phyloP scores from a whole-genome alignment of 1,140 invertebrate species.

The Drosophila pectinifera region DNA sequence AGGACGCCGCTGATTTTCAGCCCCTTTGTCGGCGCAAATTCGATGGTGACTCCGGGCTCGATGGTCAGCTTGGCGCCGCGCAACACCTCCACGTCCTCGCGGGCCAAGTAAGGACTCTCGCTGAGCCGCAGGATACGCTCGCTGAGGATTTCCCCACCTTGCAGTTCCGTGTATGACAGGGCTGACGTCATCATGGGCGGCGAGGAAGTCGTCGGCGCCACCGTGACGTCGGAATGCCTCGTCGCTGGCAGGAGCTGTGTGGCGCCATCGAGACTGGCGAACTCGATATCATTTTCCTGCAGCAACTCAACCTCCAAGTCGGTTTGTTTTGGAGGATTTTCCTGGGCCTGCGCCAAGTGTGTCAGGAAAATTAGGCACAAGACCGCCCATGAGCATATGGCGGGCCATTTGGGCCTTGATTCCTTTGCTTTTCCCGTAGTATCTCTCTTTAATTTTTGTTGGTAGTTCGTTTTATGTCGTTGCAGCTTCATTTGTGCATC shows the following conservation, averaged over 20 bases:
- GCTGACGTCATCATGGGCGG: conserved; percentile 68
- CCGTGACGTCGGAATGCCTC: conserved; percentile 59
- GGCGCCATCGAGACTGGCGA: conserved; percentile 83
- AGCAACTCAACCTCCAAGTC: conserved; percentile 59
- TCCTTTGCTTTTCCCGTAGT: conserved; percentile 11
- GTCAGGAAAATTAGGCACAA: conserved; percentile 58
- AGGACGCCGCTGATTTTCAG: conserved; percentile 95
- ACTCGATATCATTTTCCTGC: conserved; percentile 77
- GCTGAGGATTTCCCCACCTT: conserved; percentile 86
- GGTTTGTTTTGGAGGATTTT: conserved; percentile 32
- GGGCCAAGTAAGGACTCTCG: conserved; percentile 91
- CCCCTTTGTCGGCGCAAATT: conserved; percentile 95
- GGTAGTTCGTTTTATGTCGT: conserved; percentile 64
- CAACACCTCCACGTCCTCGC: conserved; percentile 93
- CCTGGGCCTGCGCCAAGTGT: conserved; percentile 67
- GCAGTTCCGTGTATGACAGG: conserved; percentile 72
- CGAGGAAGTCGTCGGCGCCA: conserved; percentile 63
- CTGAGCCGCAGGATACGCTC: conserved; percentile 85
- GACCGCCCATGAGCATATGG: conserved; percentile 50
- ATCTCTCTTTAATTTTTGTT: conserved; percentile 21
- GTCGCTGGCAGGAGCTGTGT: conserved; percentile 66
- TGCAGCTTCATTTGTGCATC: conserved; percentile 80
- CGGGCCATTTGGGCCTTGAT: conserved; percentile 49
- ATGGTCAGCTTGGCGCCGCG: conserved; percentile 90
- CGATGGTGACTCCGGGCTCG: conserved; percentile 93